Conservation (phyloP, 2,113 vertebrate species). For the Poeciliopsis occidentalis region DNA sequence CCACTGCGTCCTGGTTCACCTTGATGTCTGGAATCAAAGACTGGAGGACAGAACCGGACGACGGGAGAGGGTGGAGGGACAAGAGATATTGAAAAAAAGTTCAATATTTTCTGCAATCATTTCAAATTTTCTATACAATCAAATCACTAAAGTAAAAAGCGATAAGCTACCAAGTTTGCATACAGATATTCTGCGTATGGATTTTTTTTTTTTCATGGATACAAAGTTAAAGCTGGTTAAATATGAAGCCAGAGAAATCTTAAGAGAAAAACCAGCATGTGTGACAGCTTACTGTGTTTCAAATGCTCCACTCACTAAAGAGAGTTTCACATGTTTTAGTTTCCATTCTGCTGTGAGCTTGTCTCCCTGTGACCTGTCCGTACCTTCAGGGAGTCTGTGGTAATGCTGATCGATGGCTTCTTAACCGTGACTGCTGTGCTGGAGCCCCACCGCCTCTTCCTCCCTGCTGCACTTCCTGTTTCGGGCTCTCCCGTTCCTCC, state of each 20-base stretch:
- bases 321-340: background rate
- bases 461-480: slow-evolving; percentile 79
- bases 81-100: background rate
- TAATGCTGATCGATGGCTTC: slow-evolving; percentile 93
- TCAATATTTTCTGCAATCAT: background rate
- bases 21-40: slow-evolving; percentile 94
- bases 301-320: background rate
- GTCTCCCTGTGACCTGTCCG: background rate
- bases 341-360: background rate
- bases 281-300: background rate
- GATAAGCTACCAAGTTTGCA: background rate
- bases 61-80: background rate
- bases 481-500: slow-evolving; percentile 69
- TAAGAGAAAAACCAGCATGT: background rate
- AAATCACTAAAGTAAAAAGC: background rate
- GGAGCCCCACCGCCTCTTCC: slow-evolving; percentile 91
- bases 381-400: slow-evolving; percentile 93
- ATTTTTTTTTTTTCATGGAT: background rate
- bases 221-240: background rate
- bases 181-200: background rate
- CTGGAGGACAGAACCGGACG: slow-evolving; percentile 58
- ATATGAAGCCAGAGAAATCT: background rate
- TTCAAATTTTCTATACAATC: background rate
- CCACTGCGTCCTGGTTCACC: slow-evolving; percentile 87
- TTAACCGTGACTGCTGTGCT: slow-evolving; percentile 89